phyloP scores from a whole-genome alignment of 2,797 vertebrate species.

The Spondyliosoma cantharus region DNA sequence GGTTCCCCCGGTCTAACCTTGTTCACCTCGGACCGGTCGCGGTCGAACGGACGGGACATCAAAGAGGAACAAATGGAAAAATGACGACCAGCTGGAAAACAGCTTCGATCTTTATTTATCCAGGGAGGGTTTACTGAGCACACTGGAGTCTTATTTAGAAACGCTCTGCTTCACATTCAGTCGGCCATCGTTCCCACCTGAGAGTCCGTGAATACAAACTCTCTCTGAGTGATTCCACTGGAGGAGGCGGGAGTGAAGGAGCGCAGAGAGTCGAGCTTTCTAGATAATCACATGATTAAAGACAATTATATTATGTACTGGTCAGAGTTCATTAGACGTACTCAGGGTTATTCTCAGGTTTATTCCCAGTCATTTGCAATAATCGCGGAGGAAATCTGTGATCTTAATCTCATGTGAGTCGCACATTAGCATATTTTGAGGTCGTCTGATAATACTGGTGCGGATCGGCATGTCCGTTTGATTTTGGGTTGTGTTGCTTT shows the following conservation, averaged over 20 bases:
- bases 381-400: no score
- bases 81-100: slow-evolving; percentile 10
- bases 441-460: no score
- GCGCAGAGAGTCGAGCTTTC: background rate
- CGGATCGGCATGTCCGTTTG: no score
- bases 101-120: slow-evolving; percentile 11
- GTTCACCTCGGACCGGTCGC: slow-evolving; percentile 48
- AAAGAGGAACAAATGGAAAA: slow-evolving; percentile 17
- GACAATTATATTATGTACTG: background rate
- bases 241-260: background rate
- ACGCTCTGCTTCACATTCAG: slow-evolving; percentile 6
- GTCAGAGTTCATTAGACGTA: background rate
- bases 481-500: no score
- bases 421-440: no score
- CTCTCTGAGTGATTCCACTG: background rate
- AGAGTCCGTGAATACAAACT: background rate
- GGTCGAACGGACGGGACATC: background rate
- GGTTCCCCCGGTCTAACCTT: slow-evolving; percentile 48
- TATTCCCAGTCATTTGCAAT: no score
- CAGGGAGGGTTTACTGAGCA: background rate
- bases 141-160: background rate
- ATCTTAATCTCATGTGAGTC: no score
- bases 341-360: no score
- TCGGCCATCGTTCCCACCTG: slow-evolving; percentile 2
- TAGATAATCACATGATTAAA: background rate